A percentile compares a stretch with the other conserved stretches of the same genome.
These are phyloP conservation scores for Prionace glauca DNA, from an alignment of 2,797 vertebrate species.

Conservation along the genomic window DNA sequence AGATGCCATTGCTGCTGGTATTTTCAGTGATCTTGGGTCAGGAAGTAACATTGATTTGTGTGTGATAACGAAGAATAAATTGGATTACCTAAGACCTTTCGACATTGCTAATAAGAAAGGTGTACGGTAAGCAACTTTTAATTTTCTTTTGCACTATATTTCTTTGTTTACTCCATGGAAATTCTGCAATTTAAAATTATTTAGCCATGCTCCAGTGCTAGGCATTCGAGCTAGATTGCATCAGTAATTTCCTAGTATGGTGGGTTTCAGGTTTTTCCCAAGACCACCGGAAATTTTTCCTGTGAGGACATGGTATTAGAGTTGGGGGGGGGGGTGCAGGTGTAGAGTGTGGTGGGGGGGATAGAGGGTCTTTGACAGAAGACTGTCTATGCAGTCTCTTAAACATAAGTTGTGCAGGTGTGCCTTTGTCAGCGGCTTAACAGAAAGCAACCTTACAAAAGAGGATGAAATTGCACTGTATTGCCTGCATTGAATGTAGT, in stretches of 20 bases:
- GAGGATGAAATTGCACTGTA: background rate
- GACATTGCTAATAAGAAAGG: slow-evolving; percentile 88
- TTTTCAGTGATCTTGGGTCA: slow-evolving; percentile 90
- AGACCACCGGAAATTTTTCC: too few species aligned
- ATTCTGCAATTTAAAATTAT: background rate
- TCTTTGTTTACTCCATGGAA: too few species aligned
- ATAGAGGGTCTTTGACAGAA: background rate
- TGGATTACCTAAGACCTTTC: slow-evolving; percentile 85
- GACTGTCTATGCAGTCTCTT: background rate
- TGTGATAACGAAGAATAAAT: slow-evolving; percentile 81
- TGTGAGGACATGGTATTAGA: background rate
- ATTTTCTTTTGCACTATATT: background rate
- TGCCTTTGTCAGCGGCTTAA: background rate
- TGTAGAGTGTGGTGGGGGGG: background rate
- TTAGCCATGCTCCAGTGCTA: background rate
- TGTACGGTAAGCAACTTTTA: slow-evolving; percentile 63
- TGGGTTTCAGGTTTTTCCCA: background rate
- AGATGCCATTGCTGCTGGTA: slow-evolving; percentile 85
- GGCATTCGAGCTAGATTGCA: background rate
- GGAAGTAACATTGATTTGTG: slow-evolving; percentile 94
- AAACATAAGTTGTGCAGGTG: background rate
- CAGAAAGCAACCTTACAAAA: background rate
- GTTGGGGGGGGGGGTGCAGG: background rate
- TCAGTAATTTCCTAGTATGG: background rate
- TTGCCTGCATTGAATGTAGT: background rate